phyloP scores from a whole-genome alignment of 2,113 vertebrate species.

The Albula goreensis region DNA sequence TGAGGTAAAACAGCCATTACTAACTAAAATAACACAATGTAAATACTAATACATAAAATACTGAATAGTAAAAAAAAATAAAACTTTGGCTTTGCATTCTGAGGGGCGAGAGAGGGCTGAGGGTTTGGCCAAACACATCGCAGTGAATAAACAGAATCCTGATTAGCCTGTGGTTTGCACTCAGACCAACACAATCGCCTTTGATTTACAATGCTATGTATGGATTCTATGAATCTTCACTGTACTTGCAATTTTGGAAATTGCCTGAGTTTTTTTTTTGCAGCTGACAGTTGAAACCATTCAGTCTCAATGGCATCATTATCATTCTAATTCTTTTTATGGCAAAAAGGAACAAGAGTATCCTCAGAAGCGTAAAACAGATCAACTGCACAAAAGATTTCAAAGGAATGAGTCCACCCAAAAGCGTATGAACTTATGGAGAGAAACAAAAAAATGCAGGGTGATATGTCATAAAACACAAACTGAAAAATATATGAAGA shows the following conservation, averaged over 20 bases:
- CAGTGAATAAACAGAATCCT: slow-evolving; percentile 33
- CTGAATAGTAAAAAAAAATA: too few relatives aligned
- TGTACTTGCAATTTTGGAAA: slow-evolving; percentile 40
- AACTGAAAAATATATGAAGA: background rate
- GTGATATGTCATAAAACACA: background rate
- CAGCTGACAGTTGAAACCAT: slow-evolving; percentile 18
- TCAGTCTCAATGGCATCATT: background rate
- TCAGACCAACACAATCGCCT: slow-evolving; percentile 41
- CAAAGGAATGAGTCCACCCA: background rate
- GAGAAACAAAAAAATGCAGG: background rate
- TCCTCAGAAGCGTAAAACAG: background rate
- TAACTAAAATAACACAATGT: background rate
- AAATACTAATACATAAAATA: too few relatives aligned
- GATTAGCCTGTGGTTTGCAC: slow-evolving; percentile 28
- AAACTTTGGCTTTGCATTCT: background rate
- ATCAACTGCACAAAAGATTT: background rate
- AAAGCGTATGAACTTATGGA: background rate
- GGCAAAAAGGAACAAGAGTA: background rate
- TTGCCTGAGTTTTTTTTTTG: slow-evolving; percentile 8
- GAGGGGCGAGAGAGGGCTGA: background rate
- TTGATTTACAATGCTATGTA: slow-evolving; percentile 45
- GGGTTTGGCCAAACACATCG: background rate
- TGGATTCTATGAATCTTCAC: slow-evolving; percentile 23
- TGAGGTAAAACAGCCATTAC: background rate
- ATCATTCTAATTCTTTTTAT: too few relatives aligned